phyloP scores from a whole-genome alignment of 2,113 vertebrate genomes.

The Tetrao urogallus region DNA sequence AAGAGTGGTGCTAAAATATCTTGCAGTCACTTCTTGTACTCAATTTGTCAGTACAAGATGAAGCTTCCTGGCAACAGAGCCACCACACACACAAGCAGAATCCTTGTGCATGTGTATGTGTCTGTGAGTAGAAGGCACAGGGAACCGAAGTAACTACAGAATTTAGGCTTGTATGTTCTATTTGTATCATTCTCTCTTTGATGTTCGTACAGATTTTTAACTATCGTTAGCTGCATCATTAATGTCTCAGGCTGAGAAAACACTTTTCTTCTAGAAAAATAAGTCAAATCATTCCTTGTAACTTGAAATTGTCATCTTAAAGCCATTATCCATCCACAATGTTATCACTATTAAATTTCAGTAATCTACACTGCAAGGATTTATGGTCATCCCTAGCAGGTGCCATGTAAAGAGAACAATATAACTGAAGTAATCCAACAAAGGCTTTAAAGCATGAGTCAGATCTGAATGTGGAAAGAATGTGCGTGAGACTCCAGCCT shows the following conservation, averaged over 20 bases:
- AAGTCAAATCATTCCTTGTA: rapidly evolving
- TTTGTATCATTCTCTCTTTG: not conserved
- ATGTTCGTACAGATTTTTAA: not conserved
- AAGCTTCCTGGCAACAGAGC: not conserved
- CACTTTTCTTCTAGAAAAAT: not conserved
- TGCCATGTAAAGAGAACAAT: not conserved
- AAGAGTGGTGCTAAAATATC: not conserved
- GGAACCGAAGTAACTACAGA: not conserved
- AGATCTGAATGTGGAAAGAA: not conserved
- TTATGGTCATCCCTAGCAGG: not conserved
- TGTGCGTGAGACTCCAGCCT: not conserved
- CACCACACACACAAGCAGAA: not conserved
- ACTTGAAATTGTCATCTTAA: not conserved
- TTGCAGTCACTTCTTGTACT: not conserved
- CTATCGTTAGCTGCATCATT: not conserved
- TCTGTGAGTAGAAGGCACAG: not conserved
- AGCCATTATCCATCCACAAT: not conserved
- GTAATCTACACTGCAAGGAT: not conserved
- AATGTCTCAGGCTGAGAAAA: not conserved
- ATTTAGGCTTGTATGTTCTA: not conserved
- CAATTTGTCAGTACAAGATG: not conserved
- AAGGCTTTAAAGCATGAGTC: not conserved
- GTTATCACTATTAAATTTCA: not conserved
- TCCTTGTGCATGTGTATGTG: not conserved
- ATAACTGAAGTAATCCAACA: not conserved